Conservation (phyloP, 2,113 vertebrate genomes). For the Charadrius vociferus region DNA sequence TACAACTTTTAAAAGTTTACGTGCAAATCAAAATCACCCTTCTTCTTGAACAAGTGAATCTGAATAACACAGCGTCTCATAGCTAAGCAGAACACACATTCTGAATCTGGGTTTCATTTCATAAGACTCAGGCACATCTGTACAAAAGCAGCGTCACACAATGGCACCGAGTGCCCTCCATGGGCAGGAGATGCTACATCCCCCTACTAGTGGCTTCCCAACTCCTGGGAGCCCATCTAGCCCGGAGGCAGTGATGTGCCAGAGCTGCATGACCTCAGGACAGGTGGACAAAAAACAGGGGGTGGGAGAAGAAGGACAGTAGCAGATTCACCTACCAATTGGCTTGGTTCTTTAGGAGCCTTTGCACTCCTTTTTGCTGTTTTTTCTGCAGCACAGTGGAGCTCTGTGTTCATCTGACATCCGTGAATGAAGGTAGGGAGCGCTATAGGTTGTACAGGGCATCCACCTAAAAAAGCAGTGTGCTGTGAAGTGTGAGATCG, state of each 20-base stretch:
- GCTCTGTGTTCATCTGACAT: neutral
- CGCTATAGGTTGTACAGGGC: rapidly evolving
- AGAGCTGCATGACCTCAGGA: neutral
- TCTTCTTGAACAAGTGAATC: too few species aligned
- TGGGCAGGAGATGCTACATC: neutral
- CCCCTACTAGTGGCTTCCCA: neutral
- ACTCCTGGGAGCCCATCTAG: neutral
- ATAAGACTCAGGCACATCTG: rapidly evolving
- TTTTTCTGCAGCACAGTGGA: neutral
- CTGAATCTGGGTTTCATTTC: neutral
- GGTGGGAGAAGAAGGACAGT: neutral
- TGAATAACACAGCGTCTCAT: rapidly evolving
- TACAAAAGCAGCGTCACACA: rapidly evolving
- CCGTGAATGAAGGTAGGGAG: neutral
- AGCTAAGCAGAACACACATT: neutral
- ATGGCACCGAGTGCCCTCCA: rapidly evolving
- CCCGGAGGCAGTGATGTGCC: neutral
- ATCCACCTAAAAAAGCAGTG: rapidly evolving
- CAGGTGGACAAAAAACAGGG: neutral
- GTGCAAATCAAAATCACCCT: neutral
- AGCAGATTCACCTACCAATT: neutral
- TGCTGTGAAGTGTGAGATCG: neutral
- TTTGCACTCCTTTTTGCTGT: neutral
- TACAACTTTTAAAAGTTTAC: neutral
- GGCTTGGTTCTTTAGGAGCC: neutral